A percentile compares a stretch with the other conserved stretches of the same genome.
These are phyloP conservation scores for Sinosuthora webbiana DNA, from an alignment of 2,113 vertebrate genomes.

Conservation along the genomic window DNA sequence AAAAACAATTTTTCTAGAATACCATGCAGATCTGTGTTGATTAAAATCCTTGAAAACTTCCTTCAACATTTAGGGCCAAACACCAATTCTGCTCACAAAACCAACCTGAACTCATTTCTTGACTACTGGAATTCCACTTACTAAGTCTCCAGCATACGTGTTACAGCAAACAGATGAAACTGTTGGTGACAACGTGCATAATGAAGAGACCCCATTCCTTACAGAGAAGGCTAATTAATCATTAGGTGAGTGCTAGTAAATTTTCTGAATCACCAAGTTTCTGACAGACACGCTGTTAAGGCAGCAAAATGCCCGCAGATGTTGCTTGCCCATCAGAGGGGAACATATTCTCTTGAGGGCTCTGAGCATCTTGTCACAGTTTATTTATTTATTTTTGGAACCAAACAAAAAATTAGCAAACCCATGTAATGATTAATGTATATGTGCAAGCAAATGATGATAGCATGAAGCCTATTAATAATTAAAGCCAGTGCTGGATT, in stretches of 20 bases:
- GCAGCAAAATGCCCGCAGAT: constrained; percentile 47
- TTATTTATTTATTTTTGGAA: constrained; percentile 46
- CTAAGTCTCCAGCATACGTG: neutral
- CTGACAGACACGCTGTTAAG: constrained; percentile 59
- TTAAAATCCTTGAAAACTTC: neutral
- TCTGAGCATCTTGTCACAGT: neutral
- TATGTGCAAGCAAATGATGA: constrained; percentile 28
- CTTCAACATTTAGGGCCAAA: neutral
- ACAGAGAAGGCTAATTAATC: constrained; percentile 70
- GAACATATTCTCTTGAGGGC: constrained; percentile 41
- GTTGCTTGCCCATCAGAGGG: constrained; percentile 55
- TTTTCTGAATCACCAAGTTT: constrained; percentile 72
- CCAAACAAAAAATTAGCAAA: constrained; percentile 19
- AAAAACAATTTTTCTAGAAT: neutral
- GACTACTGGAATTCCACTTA: neutral
- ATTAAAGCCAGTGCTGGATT: constrained; percentile 11
- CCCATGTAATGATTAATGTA: constrained; percentile 28
- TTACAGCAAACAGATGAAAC: constrained; percentile 53
- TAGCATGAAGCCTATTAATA: constrained; percentile 19
- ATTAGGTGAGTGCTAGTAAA: constrained; percentile 68
- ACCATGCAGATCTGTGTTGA: neutral
- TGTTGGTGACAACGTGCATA: constrained; percentile 50
- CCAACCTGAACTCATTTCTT: neutral
- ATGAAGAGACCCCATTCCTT: constrained; percentile 48
- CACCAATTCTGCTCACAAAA: neutral